These are phyloP conservation scores for Enoplosus armatus DNA, from an alignment of 2,797 vertebrate genomes.

Conservation along the genomic window DNA sequence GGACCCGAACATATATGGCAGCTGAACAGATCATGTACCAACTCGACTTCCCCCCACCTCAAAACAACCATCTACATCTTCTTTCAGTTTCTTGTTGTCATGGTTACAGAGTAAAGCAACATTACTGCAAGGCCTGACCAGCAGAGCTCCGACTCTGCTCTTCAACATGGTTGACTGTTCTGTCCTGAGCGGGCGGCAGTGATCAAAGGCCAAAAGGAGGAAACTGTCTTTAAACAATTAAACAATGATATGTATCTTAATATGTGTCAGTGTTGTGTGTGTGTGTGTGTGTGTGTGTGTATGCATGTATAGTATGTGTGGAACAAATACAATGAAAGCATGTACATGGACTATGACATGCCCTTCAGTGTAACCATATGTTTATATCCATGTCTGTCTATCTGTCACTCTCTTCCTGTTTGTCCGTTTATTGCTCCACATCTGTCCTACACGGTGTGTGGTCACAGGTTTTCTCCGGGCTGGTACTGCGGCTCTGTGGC, in stretches of 20 bases:
- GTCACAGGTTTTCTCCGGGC: slow-evolving; percentile 93
- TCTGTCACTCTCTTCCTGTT: slow-evolving; percentile 4
- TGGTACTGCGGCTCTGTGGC: slow-evolving; percentile 99
- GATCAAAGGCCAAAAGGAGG: slow-evolving; percentile 40
- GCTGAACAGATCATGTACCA: slow-evolving; percentile 75
- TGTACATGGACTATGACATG: slow-evolving; percentile 23
- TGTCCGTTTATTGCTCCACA: slow-evolving; percentile 35
- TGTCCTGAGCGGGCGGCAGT: slow-evolving; percentile 61
- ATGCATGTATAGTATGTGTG: slow-evolving; percentile 21
- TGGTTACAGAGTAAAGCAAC: slow-evolving; percentile 83
- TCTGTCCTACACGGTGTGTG: slow-evolving; percentile 17
- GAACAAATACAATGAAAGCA: slow-evolving; percentile 44
- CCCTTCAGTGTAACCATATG: slow-evolving; percentile 21
- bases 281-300: slow-evolving; percentile 26
- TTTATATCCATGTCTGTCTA: slow-evolving; percentile 21
- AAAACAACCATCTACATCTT: slow-evolving; percentile 77
- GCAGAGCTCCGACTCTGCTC: slow-evolving; percentile 74
- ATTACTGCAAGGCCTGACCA: slow-evolving; percentile 78
- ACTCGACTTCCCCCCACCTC: slow-evolving; percentile 67
- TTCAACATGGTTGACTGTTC: slow-evolving; percentile 65
- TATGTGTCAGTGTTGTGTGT: slow-evolving; percentile 38
- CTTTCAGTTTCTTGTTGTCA: slow-evolving; percentile 83
- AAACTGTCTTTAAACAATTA: slow-evolving; percentile 56
- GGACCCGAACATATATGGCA: slow-evolving; percentile 69
- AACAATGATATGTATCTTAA: slow-evolving; percentile 69